phyloP scores from a whole-genome alignment of 2,797 vertebrate species.

The Pseudochirops corinnae region DNA sequence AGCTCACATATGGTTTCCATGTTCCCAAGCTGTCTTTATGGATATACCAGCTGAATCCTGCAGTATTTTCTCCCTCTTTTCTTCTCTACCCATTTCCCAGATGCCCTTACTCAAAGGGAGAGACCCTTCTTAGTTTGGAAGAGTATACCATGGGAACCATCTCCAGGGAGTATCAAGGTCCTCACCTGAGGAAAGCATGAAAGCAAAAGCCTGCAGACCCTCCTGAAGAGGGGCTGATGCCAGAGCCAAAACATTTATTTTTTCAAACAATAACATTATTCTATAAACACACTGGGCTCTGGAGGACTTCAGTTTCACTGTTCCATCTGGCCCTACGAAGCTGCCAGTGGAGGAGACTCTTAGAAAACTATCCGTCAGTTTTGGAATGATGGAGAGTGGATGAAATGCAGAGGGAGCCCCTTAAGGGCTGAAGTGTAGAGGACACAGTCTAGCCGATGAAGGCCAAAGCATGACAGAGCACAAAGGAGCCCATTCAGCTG shows the following conservation, averaged over 20 bases:
- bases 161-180: conserved; percentile 76
- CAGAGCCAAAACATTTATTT: conserved; percentile 68
- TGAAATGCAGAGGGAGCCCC: conserved; percentile 22
- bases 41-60: conserved; percentile 83
- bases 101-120: conserved; percentile 74
- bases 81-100: conserved; percentile 75
- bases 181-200: conserved; percentile 80
- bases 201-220: conserved; percentile 73
- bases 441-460: conserved; percentile 37
- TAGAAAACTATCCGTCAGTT: conserved; percentile 52
- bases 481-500: conserved; percentile 72
- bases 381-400: neutral
- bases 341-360: neutral
- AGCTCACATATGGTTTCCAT: conserved; percentile 90
- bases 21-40: conserved; percentile 86
- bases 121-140: conserved; percentile 50
- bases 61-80: conserved; percentile 82
- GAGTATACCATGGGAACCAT: conserved; percentile 75
- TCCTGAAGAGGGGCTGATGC: conserved; percentile 69
- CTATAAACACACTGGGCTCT: neutral
- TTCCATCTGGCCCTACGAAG: neutral
- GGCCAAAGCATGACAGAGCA: conserved; percentile 34
- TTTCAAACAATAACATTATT: conserved; percentile 39
- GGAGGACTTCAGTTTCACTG: conserved; percentile 44
- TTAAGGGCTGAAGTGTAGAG: neutral